Evolutionary conservation across 1,140 invertebrate species (phyloP).

Genomic region (Aradophagus sp.): DNA sequence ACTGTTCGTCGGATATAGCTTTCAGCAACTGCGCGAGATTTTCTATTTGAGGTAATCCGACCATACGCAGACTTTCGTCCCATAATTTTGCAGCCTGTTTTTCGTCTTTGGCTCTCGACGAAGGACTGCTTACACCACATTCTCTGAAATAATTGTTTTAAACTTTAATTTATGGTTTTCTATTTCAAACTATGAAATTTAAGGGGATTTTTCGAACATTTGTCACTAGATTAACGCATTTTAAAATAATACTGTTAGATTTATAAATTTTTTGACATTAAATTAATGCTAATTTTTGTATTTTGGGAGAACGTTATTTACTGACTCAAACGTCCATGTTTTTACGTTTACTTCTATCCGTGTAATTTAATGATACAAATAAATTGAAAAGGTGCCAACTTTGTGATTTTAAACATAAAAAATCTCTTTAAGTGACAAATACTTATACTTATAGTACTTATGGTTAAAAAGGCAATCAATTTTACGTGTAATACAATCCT

Average conservation of each 20-base stretch:
- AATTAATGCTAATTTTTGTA: conserved; percentile 11
- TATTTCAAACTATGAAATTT: too few species aligned
- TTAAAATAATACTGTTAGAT: too few species aligned
- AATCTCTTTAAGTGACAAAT: conserved; percentile 5
- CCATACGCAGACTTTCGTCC: conserved; percentile 80
- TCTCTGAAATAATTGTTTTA: conserved; percentile 73
- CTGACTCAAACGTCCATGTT: too few species aligned
- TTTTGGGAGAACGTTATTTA: too few species aligned
- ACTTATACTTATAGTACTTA: background rate
- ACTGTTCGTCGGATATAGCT: conserved; percentile 20
- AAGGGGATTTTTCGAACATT: too few species aligned
- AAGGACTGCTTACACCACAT: conserved; percentile 72
- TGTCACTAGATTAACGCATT: too few species aligned
- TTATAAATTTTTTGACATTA: conserved; percentile 7
- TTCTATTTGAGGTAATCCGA: conserved; percentile 70
- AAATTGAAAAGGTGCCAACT: too few species aligned
- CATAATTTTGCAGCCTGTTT: conserved; percentile 81
- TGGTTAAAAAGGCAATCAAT: background rate
- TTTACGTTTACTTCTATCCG: too few species aligned
- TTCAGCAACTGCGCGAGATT: conserved; percentile 57
- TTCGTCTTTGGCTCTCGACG: conserved; percentile 72
- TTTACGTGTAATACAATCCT: conserved; percentile 80
- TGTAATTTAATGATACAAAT: too few species aligned
- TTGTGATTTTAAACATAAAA: background rate
- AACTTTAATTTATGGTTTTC: background rate